These are phyloP conservation scores for Orthosia gracilis DNA, from an alignment of 2,888 invertebrate species.

Conservation along the genomic window DNA sequence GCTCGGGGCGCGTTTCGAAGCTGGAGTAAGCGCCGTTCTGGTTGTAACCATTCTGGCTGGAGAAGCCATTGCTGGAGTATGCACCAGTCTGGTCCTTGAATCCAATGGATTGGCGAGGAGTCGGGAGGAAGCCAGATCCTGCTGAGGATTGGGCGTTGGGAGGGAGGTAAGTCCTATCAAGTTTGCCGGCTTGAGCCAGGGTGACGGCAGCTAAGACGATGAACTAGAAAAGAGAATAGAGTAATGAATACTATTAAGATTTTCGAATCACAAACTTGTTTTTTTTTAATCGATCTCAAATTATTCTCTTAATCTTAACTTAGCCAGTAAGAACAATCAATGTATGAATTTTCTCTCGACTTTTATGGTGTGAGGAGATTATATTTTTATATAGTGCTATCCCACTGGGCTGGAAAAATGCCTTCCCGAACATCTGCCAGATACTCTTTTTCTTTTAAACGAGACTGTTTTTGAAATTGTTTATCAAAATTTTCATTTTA, in stretches of 20 bases:
- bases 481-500: accelerated
- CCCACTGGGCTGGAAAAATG: not conserved
- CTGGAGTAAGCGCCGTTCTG: slow-evolving; percentile 51
- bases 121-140: no score
- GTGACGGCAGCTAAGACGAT: slow-evolving; percentile 76
- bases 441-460: not conserved
- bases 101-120: not conserved
- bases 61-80: slow-evolving; percentile 44
- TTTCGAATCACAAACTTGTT: no score
- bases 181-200: no score
- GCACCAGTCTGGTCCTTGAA: slow-evolving; percentile 54
- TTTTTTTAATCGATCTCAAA: not conserved
- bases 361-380: not conserved
- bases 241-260: no score
- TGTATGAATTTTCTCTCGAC: not conserved
- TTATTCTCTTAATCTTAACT: no score
- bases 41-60: slow-evolving; percentile 26
- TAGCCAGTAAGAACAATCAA: no score
- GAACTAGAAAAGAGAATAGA: slow-evolving; percentile 73
- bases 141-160: no score
- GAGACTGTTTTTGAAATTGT: not conserved
- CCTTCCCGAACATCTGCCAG: not conserved
- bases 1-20: slow-evolving; percentile 74
- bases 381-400: not conserved
- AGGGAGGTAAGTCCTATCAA: no score